Base-by-base conservation (phyloP, 2,797 vertebrate genomes). In the Dromococcyx pavoninus region DNA sequence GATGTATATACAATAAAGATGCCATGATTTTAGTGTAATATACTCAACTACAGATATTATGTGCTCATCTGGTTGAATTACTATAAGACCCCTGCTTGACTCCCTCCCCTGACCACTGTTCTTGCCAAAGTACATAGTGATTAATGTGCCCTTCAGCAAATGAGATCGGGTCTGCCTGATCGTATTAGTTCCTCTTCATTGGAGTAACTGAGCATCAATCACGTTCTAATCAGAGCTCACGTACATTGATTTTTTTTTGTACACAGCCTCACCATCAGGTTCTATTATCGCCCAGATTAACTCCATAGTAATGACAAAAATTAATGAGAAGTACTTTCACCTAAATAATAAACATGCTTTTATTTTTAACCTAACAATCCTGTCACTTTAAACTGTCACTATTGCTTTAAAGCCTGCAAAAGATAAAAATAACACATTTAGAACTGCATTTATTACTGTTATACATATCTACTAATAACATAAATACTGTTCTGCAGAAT, bases 131-230 rank as follows among this genome's bases (percentile, higher is more conserved):
- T 69, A 89, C 83, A 53, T 2, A 46, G 87, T 96, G 96, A 97
- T 97, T 96, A 97, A 97, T 96, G 94, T 94, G 91, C 70, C 78
- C 93, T 94, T 92, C 95, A 92, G 89, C 94, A 97, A 95, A 94
- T 88, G 94, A 93, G 95, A 95, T 89, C 23, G 1, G 84, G 37
- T 93, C 95, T 95, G 94, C 93, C 96, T 96, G 94, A 96, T 93
- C 66, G 17, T 54, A 88, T 97, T 96, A 96, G 94, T 89, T 96
- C 94, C 95, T 92, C 72, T 57, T 95, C 95, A 95, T 94, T 95
- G 95, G 83, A 95, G 91, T 89, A 96, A 93, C 92, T 81, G 91
- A 95, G 95, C 95, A 97, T 97, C 95, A 96, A 96, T 97, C 96
- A 96, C 77, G 62, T 95, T 92, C 96, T 96, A 96, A 97, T 96